phyloP scores from a whole-genome alignment of 2,113 vertebrate genomes.

The Menura novaehollandiae region DNA sequence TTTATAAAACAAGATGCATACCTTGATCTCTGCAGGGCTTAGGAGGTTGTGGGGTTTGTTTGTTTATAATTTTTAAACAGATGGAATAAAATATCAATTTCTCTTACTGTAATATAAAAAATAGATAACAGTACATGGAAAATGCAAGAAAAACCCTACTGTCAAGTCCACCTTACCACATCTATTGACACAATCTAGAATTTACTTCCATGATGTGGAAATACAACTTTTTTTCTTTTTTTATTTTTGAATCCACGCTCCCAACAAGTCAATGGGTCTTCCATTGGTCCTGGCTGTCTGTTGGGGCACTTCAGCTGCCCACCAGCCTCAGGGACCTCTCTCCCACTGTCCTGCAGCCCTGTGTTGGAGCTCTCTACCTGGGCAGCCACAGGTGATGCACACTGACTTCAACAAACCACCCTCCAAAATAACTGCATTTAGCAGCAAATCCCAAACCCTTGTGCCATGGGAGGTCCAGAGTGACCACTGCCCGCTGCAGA shows the following conservation, averaged over 20 bases:
- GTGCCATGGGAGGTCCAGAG: accelerated
- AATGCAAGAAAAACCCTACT: neutral
- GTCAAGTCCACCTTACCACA: neutral
- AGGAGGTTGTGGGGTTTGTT: neutral
- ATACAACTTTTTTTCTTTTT: neutral
- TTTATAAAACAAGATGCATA: neutral
- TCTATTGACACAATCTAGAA: neutral
- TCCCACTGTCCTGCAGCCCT: neutral
- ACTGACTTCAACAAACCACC: neutral
- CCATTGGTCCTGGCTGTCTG: neutral
- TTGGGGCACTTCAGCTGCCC: neutral
- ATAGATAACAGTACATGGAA: accelerated
- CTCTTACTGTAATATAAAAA: neutral
- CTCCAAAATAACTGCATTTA: neutral
- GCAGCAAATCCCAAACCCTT: neutral
- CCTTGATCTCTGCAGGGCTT: neutral
- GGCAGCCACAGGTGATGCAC: neutral
- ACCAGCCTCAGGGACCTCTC: neutral
- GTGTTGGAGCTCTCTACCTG: neutral
- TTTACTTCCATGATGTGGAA: neutral
- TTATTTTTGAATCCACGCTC: neutral
- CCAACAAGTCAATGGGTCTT: neutral
- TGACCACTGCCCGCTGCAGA: neutral
- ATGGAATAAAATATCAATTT: neutral
- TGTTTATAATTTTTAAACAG: neutral